These are phyloP conservation scores for Belgica antarctica DNA, from an alignment of 2,888 invertebrate species.

Conservation along the genomic window DNA sequence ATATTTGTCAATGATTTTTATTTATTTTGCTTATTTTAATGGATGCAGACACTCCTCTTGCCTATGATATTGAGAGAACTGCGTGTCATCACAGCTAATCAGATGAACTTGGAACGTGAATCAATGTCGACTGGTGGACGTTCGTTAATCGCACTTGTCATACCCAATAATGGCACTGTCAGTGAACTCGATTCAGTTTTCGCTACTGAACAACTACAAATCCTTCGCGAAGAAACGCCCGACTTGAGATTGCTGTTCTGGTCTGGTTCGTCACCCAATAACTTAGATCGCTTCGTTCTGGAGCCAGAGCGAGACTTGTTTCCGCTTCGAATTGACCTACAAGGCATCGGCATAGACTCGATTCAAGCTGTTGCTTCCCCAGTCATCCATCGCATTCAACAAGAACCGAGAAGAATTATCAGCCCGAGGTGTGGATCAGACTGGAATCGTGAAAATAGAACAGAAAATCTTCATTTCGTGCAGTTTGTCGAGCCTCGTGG, in stretches of 20 bases:
- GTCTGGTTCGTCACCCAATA: slow-evolving; percentile 61
- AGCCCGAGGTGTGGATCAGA: slow-evolving; percentile 52
- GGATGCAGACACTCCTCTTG: too few species aligned
- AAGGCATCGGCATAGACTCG: slow-evolving; percentile 51
- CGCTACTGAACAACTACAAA: slow-evolving; percentile 58
- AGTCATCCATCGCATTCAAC: slow-evolving; percentile 61
- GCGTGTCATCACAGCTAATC: slow-evolving; percentile 56
- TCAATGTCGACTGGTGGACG: slow-evolving; percentile 63
- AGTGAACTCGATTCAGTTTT: slow-evolving; percentile 57
- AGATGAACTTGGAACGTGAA: slow-evolving; percentile 59
- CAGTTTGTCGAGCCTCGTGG: slow-evolving; percentile 66
- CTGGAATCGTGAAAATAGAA: slow-evolving; percentile 53
- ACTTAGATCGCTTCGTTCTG: slow-evolving; percentile 61
- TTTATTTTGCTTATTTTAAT: slow-evolving; percentile 10
- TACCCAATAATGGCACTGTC: slow-evolving; percentile 60
- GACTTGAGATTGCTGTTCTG: slow-evolving; percentile 65
- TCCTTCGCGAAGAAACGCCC: slow-evolving; percentile 64
- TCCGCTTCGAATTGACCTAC: slow-evolving; percentile 52
- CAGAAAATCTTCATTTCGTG: slow-evolving; percentile 56
- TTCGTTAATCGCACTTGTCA: slow-evolving; percentile 65
- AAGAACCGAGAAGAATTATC: slow-evolving; percentile 48
- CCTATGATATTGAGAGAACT: slow-evolving; percentile 59
- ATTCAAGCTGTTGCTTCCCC: slow-evolving; percentile 51
- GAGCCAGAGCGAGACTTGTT: slow-evolving; percentile 63
- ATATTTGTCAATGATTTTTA: slow-evolving; percentile 34